Conservation (phyloP, 2,797 vertebrate genomes). For the Ceryle rudis region DNA sequence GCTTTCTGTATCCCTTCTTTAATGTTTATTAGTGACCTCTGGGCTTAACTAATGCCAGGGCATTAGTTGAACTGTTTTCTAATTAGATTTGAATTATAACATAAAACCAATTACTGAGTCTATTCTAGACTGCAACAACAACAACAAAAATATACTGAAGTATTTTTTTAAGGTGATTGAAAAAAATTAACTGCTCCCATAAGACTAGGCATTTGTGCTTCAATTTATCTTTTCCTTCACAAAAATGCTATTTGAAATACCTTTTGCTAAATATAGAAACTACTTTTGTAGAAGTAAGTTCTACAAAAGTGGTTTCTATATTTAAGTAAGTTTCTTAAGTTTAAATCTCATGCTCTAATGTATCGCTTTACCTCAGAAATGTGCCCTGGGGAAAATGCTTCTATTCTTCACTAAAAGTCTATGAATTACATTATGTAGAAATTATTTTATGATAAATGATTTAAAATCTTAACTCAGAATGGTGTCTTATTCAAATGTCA, state of each 20-base stretch:
- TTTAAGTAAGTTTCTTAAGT: too few relatives aligned
- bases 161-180: background rate
- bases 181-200: constrained; percentile 43
- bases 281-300: constrained; percentile 59
- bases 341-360: constrained; percentile 41
- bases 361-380: constrained; percentile 64
- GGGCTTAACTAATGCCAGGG: constrained; percentile 13
- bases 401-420: constrained; percentile 70
- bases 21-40: constrained; percentile 29
- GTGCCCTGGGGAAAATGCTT: constrained; percentile 53
- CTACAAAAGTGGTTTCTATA: too few relatives aligned
- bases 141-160: too few relatives aligned
- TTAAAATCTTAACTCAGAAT: constrained; percentile 74
- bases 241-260: constrained; percentile 41
- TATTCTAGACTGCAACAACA: background rate
- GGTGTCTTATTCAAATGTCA: constrained; percentile 76
- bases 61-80: constrained; percentile 8
- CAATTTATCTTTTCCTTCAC: constrained; percentile 56
- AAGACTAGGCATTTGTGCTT: constrained; percentile 23
- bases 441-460: constrained; percentile 79
- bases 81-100: constrained; percentile 23
- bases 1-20: constrained; percentile 3
- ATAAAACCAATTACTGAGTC: constrained; percentile 48
- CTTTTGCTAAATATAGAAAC: constrained; percentile 53
- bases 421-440: constrained; percentile 77